A percentile compares a stretch with the other conserved stretches of the same genome.
phyloP scores from a whole-genome alignment of 2,797 vertebrate genomes.

The Furcifer pardalis region DNA sequence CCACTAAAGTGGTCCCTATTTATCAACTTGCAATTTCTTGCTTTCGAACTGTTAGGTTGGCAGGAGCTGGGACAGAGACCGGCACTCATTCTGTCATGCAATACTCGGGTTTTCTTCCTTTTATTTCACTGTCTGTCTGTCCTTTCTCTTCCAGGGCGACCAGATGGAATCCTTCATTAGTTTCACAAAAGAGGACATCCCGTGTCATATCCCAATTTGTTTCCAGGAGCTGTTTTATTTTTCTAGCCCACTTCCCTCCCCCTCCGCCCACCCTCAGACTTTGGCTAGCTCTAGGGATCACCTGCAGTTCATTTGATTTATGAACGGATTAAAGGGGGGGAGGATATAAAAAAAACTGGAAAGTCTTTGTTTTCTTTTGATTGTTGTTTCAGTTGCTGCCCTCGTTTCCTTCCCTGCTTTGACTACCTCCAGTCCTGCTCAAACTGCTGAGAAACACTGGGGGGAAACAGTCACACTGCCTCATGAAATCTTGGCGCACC shows the following conservation, averaged over 20 bases:
- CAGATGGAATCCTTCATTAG: not conserved
- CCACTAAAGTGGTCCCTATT: too few relatives aligned
- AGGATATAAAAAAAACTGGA: not conserved
- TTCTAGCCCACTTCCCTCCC: not conserved
- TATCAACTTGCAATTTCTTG: too few relatives aligned
- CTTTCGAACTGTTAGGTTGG: too few relatives aligned
- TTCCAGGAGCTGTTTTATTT: not conserved
- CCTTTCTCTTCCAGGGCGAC: not conserved
- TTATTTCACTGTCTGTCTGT: not conserved
- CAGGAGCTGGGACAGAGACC: too few relatives aligned
- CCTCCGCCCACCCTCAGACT: constrained; percentile 36
- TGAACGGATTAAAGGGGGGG: constrained; percentile 63
- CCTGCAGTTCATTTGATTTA: constrained; percentile 74
- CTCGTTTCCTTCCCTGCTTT: constrained; percentile 63
- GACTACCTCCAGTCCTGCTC: constrained; percentile 65
- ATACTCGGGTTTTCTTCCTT: too few relatives aligned
- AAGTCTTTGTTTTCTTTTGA: constrained; percentile 61
- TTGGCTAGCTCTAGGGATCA: constrained; percentile 62
- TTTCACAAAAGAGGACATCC: not conserved
- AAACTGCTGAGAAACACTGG: constrained; percentile 64
- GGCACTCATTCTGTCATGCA: too few relatives aligned
- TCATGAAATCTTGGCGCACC: not conserved
- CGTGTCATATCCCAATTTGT: not conserved
- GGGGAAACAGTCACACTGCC: constrained; percentile 62
- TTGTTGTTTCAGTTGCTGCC: constrained; percentile 66